phyloP scores from a whole-genome alignment of 2,888 invertebrate species.

The Encarsia formosa region DNA sequence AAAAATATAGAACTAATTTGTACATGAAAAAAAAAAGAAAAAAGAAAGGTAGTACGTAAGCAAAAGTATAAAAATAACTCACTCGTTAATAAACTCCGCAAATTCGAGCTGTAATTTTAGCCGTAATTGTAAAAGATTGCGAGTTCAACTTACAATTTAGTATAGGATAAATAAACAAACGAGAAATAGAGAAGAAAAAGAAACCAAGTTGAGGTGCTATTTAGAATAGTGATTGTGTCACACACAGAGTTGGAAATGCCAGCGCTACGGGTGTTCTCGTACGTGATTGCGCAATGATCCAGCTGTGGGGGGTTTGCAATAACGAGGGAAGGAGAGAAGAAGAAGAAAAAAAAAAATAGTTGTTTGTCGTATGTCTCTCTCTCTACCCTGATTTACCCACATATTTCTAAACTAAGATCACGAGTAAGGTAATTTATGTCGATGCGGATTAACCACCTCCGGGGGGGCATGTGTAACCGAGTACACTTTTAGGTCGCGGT shows the following conservation, averaged over 20 bases:
- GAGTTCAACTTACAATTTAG: not conserved
- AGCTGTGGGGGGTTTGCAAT: not conserved
- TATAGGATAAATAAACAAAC: not conserved
- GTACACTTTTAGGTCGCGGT: not conserved
- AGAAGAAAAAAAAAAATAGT: not conserved
- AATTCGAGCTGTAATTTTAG: not conserved
- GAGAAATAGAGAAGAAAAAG: not conserved
- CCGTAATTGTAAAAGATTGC: not conserved
- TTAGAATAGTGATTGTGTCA: constrained; percentile 5
- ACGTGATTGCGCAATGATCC: not conserved
- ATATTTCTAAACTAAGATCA: too few species aligned
- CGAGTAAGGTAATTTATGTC: too few species aligned
- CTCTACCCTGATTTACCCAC: too few species aligned
- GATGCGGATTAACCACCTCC: not conserved
- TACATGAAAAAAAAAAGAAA: too few species aligned
- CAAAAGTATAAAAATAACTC: too few species aligned
- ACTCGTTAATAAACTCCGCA: not conserved
- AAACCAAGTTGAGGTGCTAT: constrained; percentile 14
- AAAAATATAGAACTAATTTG: too few species aligned
- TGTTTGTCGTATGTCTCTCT: too few species aligned
- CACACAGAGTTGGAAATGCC: not conserved
- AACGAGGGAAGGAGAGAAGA: not conserved
- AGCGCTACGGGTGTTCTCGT: not conserved
- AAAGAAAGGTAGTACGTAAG: too few species aligned
- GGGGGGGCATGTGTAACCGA: not conserved